Conservation (phyloP, 2,888 invertebrate species). For the Uloborus plumipes region DNA sequence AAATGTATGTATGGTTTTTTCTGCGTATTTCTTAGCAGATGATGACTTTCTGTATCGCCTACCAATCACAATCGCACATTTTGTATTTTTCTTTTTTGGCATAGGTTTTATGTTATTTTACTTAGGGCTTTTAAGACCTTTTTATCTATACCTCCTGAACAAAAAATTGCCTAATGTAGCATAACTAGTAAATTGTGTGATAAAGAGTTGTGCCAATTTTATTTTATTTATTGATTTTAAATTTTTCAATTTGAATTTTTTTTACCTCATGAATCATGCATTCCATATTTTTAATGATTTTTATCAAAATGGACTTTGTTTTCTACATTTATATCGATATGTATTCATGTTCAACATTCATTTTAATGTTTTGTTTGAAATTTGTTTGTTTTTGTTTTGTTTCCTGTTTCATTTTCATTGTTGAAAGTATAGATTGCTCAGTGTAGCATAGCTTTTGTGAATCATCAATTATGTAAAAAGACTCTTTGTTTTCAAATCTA, state of each 20-base stretch:
- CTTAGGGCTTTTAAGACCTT: constrained; percentile 60
- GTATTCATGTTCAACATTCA: too few species aligned
- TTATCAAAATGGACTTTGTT: too few species aligned
- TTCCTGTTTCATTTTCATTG: too few species aligned
- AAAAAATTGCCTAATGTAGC: constrained; percentile 20
- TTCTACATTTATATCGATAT: too few species aligned
- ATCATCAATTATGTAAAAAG: too few species aligned
- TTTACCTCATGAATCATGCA: constrained; percentile 3
- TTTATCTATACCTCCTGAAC: constrained; percentile 45
- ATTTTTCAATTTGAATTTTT: neutral
- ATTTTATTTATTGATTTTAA: constrained; percentile 18
- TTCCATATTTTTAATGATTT: neutral
- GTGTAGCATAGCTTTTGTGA: too few species aligned
- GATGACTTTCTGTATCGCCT: constrained; percentile 25
- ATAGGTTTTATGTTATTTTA: constrained; percentile 61
- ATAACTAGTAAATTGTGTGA: constrained; percentile 17
- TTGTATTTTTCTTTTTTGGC: constrained; percentile 46
- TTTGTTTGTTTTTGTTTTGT: too few species aligned
- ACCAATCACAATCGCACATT: constrained; percentile 50
- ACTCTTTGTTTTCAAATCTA: too few species aligned
- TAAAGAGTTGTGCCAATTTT: constrained; percentile 34
- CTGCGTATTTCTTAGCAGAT: constrained; percentile 46
- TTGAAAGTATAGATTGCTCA: too few species aligned
- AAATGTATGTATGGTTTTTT: constrained; percentile 58
- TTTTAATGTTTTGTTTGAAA: too few species aligned